Percentiles rank a stretch among this genome's conserved stretches.
phyloP scores from a whole-genome alignment of 1,140 invertebrate genomes.

The Drosophila lowei region DNA sequence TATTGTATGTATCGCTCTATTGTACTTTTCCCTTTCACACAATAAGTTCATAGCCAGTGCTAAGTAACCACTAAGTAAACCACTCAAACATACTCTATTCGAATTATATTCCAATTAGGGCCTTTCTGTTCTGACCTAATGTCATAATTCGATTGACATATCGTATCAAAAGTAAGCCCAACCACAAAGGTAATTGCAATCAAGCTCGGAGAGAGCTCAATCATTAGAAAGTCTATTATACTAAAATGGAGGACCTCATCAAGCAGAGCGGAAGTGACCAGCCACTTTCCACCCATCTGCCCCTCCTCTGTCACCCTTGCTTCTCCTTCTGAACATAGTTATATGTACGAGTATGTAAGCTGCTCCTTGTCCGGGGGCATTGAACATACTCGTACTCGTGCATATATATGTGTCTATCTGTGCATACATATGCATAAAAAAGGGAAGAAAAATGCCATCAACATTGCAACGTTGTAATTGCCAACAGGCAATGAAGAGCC shows the following conservation, averaged over 20 bases:
- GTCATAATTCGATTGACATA: slow-evolving; percentile 21
- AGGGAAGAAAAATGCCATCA: slow-evolving; percentile 57
- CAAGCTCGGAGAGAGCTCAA: slow-evolving; percentile 46
- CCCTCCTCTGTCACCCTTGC: slow-evolving; percentile 20
- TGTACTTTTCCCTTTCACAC: too few species aligned
- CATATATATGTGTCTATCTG: slow-evolving; percentile 4
- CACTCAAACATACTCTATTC: too few species aligned
- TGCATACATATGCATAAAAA: slow-evolving; percentile 50
- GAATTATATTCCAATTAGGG: too few species aligned
- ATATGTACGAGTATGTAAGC: slow-evolving; percentile 13
- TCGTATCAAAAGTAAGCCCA: too few species aligned
- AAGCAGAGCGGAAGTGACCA: slow-evolving; percentile 64
- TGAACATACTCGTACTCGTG: slow-evolving; percentile 11
- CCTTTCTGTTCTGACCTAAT: too few species aligned
- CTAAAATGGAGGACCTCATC: slow-evolving; percentile 35
- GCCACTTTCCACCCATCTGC: slow-evolving; percentile 30
- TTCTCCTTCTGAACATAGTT: not conserved
- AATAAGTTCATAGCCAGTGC: too few species aligned
- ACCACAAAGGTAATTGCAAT: slow-evolving; percentile 63
- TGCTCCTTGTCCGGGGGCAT: slow-evolving; percentile 25
- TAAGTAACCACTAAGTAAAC: too few species aligned
- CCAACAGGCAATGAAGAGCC: slow-evolving; percentile 70
- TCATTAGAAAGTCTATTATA: slow-evolving; percentile 45
- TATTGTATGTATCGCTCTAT: too few species aligned
- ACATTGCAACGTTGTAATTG: slow-evolving; percentile 79